Conservation (phyloP, 2,797 vertebrate species). For the Esox masquinongy region DNA sequence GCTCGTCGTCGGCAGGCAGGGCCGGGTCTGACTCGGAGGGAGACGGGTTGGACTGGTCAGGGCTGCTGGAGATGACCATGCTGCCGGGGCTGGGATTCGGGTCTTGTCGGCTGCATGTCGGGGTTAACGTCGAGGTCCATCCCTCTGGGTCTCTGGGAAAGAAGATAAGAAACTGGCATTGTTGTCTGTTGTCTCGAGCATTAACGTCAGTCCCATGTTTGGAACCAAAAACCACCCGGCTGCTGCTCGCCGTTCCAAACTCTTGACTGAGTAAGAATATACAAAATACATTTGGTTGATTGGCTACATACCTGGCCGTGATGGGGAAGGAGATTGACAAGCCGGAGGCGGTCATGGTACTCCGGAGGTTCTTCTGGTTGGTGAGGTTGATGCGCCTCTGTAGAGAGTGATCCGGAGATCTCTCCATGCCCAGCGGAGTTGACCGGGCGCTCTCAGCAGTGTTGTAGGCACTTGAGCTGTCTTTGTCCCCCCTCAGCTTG, state of each 20-base stretch:
- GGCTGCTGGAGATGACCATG: constrained; percentile 70
- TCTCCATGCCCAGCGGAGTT: constrained; percentile 83
- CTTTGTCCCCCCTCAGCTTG: constrained; percentile 83
- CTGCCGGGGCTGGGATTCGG: constrained; percentile 26
- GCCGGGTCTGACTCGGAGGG: constrained; percentile 76
- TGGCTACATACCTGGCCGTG: constrained; percentile 37
- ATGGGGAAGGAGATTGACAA: constrained; percentile 58
- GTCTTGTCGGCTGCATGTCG: constrained; percentile 41
- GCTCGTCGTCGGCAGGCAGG: constrained; percentile 76
- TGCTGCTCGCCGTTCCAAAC: neutral
- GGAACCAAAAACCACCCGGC: neutral
- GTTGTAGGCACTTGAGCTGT: constrained; percentile 96
- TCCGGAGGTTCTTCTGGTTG: constrained; percentile 89
- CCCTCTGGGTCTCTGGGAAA: neutral
- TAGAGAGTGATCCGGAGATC: constrained; percentile 85
- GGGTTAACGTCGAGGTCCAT: constrained; percentile 36
- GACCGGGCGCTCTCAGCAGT: constrained; percentile 93
- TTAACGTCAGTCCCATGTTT: neutral
- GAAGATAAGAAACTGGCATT: neutral
- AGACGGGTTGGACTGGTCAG: constrained; percentile 76
- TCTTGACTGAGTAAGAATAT: neutral
- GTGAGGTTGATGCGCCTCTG: constrained; percentile 85
- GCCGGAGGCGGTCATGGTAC: constrained; percentile 43
- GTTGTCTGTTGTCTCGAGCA: neutral
- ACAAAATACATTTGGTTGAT: neutral